phyloP scores from a whole-genome alignment of 2,797 vertebrate species.

The Coracias cyanogaster region DNA sequence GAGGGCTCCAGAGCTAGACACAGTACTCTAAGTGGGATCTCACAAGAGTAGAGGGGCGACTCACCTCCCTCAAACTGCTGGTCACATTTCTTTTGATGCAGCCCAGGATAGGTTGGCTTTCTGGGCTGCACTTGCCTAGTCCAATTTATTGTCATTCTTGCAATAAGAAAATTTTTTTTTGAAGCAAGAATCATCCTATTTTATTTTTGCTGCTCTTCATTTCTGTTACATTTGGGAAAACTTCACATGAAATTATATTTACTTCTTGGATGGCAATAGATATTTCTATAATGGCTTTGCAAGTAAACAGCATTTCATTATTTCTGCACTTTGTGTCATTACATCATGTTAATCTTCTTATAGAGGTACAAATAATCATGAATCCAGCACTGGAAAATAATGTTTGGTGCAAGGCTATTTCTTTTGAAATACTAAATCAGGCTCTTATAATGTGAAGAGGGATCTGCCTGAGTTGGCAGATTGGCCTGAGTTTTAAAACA shows the following conservation, averaged over 20 bases:
- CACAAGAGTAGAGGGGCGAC: too few relatives aligned
- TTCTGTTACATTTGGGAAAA: background rate
- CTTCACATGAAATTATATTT: background rate
- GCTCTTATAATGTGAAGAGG: background rate
- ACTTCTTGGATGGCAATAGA: background rate
- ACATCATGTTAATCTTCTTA: background rate
- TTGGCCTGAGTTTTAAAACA: background rate
- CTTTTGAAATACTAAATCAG: background rate
- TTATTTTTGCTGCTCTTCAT: background rate
- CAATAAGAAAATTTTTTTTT: background rate
- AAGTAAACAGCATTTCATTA: constrained; percentile 6
- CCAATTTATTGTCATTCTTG: background rate
- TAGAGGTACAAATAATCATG: background rate
- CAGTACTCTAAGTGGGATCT: too few relatives aligned
- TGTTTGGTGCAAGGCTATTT: background rate
- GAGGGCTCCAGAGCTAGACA: too few relatives aligned
- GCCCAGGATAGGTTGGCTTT: too few relatives aligned
- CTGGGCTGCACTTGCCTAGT: background rate
- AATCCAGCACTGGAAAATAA: background rate
- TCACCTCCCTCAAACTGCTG: too few relatives aligned
- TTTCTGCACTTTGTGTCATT: background rate
- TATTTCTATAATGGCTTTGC: background rate
- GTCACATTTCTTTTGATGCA: too few relatives aligned
- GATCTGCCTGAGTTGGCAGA: background rate
- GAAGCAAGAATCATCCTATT: background rate